Percentiles rank a stretch among this genome's conserved stretches.
Evolutionary conservation across 2,113 vertebrate genomes (phyloP).

Genomic region (Peromyscus californicus): DNA sequence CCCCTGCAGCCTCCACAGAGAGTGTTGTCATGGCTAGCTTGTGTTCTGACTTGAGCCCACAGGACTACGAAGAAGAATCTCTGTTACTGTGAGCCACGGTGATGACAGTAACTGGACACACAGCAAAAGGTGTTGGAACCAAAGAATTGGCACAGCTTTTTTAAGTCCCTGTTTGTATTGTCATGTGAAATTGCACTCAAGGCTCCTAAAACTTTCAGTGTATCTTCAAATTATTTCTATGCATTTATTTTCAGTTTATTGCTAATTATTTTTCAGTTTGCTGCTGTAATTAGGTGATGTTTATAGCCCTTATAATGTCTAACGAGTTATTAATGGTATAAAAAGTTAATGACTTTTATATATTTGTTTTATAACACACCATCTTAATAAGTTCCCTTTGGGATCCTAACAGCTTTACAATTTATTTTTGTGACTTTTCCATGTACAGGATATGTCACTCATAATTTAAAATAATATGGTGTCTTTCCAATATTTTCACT

Average conservation of each 20-base stretch:
- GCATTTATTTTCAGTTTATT: not conserved
- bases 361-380: constrained; percentile 59
- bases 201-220: not conserved
- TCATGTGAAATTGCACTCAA: not conserved
- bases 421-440: constrained; percentile 31
- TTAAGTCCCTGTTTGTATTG: not conserved
- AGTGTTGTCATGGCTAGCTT: fast-evolving
- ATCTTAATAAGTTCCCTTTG: constrained; percentile 36
- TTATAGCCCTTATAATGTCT: constrained; percentile 42
- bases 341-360: constrained; percentile 44
- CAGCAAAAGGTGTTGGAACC: not conserved
- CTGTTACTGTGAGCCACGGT: not conserved
- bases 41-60: not conserved
- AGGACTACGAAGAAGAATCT: not conserved
- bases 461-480: constrained; percentile 44
- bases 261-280: constrained; percentile 41
- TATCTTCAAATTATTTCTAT: constrained; percentile 40
- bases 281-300: constrained; percentile 29
- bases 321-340: constrained; percentile 7
- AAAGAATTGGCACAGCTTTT: not conserved
- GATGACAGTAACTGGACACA: not conserved
- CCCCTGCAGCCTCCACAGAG: not conserved
- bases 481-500: constrained; percentile 44
- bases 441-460: constrained; percentile 1
- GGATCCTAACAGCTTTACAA: constrained; percentile 43